A percentile compares a stretch with the other conserved stretches of the same genome.
These are phyloP conservation scores for Zaprionus inermis DNA, from an alignment of 1,140 invertebrate genomes.

Conservation along the genomic window DNA sequence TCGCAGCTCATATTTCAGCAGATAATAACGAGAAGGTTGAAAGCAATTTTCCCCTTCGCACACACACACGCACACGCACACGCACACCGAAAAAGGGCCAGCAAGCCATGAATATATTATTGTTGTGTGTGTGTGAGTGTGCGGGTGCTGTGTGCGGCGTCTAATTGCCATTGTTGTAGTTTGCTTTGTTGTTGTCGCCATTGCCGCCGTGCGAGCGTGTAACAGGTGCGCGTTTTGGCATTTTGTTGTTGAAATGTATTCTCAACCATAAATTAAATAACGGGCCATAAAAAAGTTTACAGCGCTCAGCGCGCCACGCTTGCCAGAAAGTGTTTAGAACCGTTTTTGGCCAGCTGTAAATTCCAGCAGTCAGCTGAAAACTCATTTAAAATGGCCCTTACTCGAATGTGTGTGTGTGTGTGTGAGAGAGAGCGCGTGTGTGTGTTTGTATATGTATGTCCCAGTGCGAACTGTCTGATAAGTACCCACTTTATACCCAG, in stretches of 20 bases:
- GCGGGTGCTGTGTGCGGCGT: slow-evolving; percentile 25
- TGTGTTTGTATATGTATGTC: slow-evolving; percentile 33
- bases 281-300: slow-evolving; percentile 77
- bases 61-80: slow-evolving; percentile 13
- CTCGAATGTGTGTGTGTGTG: slow-evolving; percentile 18
- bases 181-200: slow-evolving; percentile 23
- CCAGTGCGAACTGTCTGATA: slow-evolving; percentile 38
- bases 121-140: slow-evolving; percentile 31
- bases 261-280: slow-evolving; percentile 78
- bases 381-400: slow-evolving; percentile 67
- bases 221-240: slow-evolving; percentile 65
- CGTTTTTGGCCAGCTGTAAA: slow-evolving; percentile 54
- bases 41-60: slow-evolving; percentile 36
- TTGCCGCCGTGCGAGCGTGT: slow-evolving; percentile 37
- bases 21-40: slow-evolving; percentile 62
- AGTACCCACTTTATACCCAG: slow-evolving; percentile 39
- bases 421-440: too few species aligned
- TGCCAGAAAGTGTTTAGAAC: slow-evolving; percentile 65
- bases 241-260: slow-evolving; percentile 74
- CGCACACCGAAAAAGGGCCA: slow-evolving; percentile 1
- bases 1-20: slow-evolving; percentile 68
- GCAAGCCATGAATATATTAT: slow-evolving; percentile 66
- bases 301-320: slow-evolving; percentile 35
- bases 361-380: slow-evolving; percentile 59
- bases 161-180: slow-evolving; percentile 67